Evolutionary conservation across 2,113 vertebrate genomes (phyloP).

Genomic region (Leucosticte australis): DNA sequence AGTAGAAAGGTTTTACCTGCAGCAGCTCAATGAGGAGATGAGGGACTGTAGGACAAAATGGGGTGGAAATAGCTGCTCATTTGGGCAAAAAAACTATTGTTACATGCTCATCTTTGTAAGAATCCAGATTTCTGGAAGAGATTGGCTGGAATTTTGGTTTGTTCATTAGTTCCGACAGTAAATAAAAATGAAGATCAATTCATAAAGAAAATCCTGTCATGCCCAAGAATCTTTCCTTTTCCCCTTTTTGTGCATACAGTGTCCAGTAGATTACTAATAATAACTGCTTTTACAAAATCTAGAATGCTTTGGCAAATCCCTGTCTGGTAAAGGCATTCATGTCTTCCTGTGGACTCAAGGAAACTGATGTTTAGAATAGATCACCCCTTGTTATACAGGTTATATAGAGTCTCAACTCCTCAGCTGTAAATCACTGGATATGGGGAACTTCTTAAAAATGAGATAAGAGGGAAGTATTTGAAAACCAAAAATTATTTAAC

Average conservation of each 20-base stretch:
- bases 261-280: background rate
- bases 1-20: background rate
- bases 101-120: background rate
- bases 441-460: background rate
- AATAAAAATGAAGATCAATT: slow-evolving; percentile 31
- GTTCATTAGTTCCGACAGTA: background rate
- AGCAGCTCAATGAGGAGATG: background rate
- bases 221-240: background rate
- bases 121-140: background rate
- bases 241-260: background rate
- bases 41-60: background rate
- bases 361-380: background rate
- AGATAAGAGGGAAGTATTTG: background rate
- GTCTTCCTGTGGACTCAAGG: background rate
- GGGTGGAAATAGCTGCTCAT: background rate
- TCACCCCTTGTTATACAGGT: background rate
- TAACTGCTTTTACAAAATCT: background rate
- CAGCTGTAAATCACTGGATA: background rate
- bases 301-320: background rate
- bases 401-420: background rate
- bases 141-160: slow-evolving; percentile 18
- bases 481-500: background rate
- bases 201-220: background rate
- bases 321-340: background rate
- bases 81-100: background rate